A percentile compares a stretch with the other conserved stretches of the same genome.
phyloP scores from a whole-genome alignment of 1,140 invertebrate species.

The Paralvinella palmiformis region DNA sequence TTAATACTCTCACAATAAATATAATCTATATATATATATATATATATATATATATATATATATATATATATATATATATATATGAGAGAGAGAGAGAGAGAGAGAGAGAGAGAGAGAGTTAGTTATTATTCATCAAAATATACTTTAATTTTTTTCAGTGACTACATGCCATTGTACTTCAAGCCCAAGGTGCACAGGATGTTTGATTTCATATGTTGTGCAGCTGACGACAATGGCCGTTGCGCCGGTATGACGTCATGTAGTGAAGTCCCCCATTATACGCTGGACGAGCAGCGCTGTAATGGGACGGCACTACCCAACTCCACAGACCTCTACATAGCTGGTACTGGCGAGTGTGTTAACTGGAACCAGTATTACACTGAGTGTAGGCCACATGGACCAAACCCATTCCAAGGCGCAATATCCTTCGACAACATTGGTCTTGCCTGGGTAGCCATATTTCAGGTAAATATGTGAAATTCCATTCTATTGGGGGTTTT shows the following conservation, averaged over 20 bases:
- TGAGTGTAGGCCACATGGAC: slow-evolving; percentile 81
- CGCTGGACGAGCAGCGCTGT: slow-evolving; percentile 63
- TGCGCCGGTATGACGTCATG: slow-evolving; percentile 95
- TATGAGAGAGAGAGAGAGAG: too few species aligned
- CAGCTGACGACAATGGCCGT: slow-evolving; percentile 67
- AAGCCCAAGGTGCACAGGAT: slow-evolving; percentile 55
- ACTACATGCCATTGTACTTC: slow-evolving; percentile 30
- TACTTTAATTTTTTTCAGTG: slow-evolving; percentile 25
- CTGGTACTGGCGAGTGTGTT: slow-evolving; percentile 64
- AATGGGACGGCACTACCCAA: slow-evolving; percentile 46
- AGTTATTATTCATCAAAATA: too few species aligned
- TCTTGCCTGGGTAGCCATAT: slow-evolving; percentile 99
- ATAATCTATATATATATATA: too few species aligned
- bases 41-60: too few species aligned
- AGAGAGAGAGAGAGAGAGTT: too few species aligned
- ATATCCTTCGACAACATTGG: slow-evolving; percentile 99
- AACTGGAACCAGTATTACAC: slow-evolving; percentile 99
- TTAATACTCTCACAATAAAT: too few species aligned
- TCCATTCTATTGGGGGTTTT: too few species aligned
- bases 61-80: too few species aligned
- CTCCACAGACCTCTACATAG: slow-evolving; percentile 36
- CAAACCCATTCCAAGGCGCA: slow-evolving; percentile 97
- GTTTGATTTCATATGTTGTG: slow-evolving; percentile 95
- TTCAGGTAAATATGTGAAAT: slow-evolving; percentile 95
- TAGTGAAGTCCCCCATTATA: slow-evolving; percentile 73